Evolutionary conservation across 2,113 vertebrate species (phyloP), one percentile per base, ranked within the genome.

Genomic region (Etheostoma spectabile): DNA sequence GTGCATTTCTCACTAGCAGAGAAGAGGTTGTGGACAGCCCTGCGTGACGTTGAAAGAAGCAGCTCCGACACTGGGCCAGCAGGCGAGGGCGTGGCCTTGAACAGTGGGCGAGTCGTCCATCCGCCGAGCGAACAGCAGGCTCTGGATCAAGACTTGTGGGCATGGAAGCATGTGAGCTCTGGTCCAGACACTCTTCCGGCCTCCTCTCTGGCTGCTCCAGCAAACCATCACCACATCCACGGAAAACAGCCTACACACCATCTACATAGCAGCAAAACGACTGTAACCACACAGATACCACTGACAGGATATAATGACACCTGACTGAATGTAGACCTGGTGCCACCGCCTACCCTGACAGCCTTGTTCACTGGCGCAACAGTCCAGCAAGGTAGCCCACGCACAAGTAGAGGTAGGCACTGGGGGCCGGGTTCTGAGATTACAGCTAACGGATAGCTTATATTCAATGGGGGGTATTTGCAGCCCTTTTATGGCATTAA

Each of bases 181-280:
- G 75, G 5, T 95, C 86, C 45, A 95, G n/a, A 6, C 92, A 85
- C 14, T 64, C 81, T 4, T 94, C 94, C 0, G 5, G n/a, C 0
- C 18, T 89, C 69, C 96, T 94, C 89, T 98, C 97, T 0, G 96
- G 95, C 52, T 96, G 84, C 42, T 96, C 95, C 91, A 99, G 79
- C 53, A 99, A 90, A 96, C 96, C 88, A 98, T 94, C 12, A 89
- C 95, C 22, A 97, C 97, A 11, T 99, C 98, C 30, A 99, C 93
- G 8, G 97, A 96, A 85, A 99, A 98, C 75, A 98, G 94, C 16
- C 98, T 93, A 80, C 95, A 94, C 33, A 93, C 92, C 72, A 95
- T 93, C 98, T 99, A 83, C 67, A 85, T 46, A 67, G 2, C 19
- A 42, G 0, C 12, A 42, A 0, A 24, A 65, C 18, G 4, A 60